A percentile compares a stretch with the other conserved stretches of the same genome.
These are phyloP conservation scores for Mustelus asterias DNA, from an alignment of 2,113 vertebrate species.

Conservation along the genomic window DNA sequence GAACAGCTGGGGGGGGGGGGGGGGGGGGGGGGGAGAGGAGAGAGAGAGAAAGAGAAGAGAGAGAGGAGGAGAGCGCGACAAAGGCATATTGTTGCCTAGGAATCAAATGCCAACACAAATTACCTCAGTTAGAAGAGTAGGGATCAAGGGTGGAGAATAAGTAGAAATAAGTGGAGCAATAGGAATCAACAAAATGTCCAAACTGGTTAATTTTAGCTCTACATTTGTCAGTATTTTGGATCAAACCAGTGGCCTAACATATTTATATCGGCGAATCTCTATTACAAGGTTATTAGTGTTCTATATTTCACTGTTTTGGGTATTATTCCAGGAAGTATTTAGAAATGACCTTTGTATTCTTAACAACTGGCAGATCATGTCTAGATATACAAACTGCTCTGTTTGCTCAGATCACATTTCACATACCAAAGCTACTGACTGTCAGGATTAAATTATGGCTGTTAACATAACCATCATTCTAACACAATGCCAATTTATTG, in stretches of 20 bases:
- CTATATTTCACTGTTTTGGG: constrained; percentile 44
- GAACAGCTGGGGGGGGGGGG: neutral
- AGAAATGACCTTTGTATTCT: constrained; percentile 58
- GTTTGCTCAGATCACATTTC: constrained; percentile 66
- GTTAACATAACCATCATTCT: constrained; percentile 48
- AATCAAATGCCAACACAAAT: neutral
- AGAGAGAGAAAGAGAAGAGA: too few relatives aligned
- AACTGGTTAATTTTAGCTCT: neutral
- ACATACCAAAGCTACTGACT: constrained; percentile 51
- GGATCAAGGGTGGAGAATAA: neutral
- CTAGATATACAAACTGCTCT: constrained; percentile 54
- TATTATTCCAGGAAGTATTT: constrained; percentile 60
- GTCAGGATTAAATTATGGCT: constrained; percentile 53
- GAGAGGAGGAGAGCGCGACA: too few relatives aligned
- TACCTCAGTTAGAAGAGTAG: neutral
- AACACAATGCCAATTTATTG: constrained; percentile 62
- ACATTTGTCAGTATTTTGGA: neutral
- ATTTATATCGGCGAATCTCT: neutral
- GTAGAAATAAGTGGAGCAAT: neutral
- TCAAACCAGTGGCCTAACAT: neutral
- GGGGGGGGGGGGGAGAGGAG: too few relatives aligned
- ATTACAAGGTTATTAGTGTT: neutral
- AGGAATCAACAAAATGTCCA: neutral
- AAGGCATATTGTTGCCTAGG: too few relatives aligned
- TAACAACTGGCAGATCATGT: constrained; percentile 52